Percentiles rank a stretch among this genome's conserved stretches.
Evolutionary conservation across 2,888 invertebrate species (phyloP).

Genomic region (Chymomyza amoena): DNA sequence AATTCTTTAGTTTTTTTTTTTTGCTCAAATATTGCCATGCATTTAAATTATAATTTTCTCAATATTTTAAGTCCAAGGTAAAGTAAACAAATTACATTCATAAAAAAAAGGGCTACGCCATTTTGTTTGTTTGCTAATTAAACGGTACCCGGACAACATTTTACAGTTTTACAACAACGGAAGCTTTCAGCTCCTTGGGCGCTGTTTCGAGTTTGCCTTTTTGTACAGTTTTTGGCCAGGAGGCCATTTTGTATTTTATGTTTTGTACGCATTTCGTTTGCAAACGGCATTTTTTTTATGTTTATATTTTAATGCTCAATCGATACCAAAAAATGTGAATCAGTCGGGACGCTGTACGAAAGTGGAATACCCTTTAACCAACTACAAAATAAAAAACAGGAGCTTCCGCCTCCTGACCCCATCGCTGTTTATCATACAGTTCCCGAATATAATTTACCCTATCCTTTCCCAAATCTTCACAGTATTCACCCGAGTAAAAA

Average conservation of each 20-base stretch:
- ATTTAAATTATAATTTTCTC: neutral
- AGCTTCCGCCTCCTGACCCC: no score
- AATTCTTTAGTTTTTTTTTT: conserved; percentile 3
- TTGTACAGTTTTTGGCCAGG: neutral
- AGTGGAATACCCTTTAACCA: no score
- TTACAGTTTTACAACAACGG: neutral
- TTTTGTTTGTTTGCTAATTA: conserved; percentile 15
- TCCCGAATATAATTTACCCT: no score
- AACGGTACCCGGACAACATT: conserved; percentile 5
- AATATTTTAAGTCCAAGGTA: neutral
- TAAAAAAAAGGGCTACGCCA: neutral
- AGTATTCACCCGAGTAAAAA: no score
- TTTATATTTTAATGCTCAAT: conserved; percentile 54
- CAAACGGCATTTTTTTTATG: conserved; percentile 43
- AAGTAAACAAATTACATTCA: neutral
- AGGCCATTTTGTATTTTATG: conserved; percentile 34
- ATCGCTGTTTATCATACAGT: no score
- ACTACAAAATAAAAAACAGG: no score
- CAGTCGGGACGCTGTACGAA: no score
- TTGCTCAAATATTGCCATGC: neutral
- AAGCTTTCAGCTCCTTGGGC: conserved; percentile 13
- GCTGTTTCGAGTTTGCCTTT: neutral
- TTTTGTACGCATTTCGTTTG: conserved; percentile 41
- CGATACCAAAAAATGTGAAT: conserved; percentile 35
- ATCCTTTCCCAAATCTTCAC: no score